phyloP scores from a whole-genome alignment of 2,113 vertebrate genomes.

The Hydropotes inermis region DNA sequence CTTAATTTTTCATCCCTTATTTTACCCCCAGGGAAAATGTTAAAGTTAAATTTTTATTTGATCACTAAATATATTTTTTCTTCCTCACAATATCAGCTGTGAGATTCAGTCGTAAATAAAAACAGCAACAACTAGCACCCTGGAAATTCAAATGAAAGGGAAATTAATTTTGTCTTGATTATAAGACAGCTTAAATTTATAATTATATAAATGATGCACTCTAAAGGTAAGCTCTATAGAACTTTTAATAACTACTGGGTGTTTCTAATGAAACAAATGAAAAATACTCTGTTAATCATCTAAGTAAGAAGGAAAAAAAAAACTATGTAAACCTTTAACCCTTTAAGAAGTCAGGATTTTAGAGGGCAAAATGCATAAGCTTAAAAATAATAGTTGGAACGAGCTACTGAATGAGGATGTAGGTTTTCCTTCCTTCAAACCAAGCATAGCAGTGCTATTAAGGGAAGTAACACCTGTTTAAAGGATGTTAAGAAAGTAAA shows the following conservation, averaged over 20 bases:
- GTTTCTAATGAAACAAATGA: constrained; percentile 11
- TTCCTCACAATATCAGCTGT: background rate
- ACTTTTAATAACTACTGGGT: background rate
- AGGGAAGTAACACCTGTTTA: constrained; percentile 70
- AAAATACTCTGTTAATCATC: background rate
- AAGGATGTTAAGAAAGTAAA: constrained; percentile 66
- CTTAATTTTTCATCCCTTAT: constrained; percentile 31
- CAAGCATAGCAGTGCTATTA: constrained; percentile 20
- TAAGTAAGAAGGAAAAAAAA: constrained; percentile 4
- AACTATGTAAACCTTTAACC: background rate
- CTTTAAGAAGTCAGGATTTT: constrained; percentile 27
- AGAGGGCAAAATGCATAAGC: background rate
- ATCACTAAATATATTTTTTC: background rate
- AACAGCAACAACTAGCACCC: background rate
- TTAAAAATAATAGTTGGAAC: constrained; percentile 21
- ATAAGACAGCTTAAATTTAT: constrained; percentile 15
- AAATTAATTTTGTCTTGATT: constrained; percentile 40
- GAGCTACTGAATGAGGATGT: background rate
- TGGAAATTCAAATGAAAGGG: background rate
- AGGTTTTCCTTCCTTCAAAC: background rate
- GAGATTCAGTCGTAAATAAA: background rate
- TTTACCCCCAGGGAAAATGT: background rate
- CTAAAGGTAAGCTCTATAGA: constrained; percentile 28
- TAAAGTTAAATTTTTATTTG: constrained; percentile 10
- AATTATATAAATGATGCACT: constrained; percentile 25